These are phyloP conservation scores for Saccopteryx leptura DNA, from an alignment of 2,113 vertebrate species.

Conservation along the genomic window DNA sequence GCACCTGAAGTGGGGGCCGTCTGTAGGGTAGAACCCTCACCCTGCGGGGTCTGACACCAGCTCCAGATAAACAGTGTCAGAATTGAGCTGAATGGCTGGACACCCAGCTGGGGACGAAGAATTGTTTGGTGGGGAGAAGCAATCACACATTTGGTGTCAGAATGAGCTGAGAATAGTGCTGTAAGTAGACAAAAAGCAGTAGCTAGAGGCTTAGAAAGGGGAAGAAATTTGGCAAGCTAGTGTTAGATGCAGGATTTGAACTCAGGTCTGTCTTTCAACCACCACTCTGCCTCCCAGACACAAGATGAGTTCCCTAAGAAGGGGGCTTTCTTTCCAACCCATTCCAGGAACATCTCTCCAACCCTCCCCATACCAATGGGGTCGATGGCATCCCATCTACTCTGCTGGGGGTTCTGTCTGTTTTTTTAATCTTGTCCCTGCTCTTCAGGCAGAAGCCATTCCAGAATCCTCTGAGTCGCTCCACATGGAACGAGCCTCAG, in stretches of 20 bases:
- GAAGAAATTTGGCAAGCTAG: background rate
- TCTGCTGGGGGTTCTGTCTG: background rate
- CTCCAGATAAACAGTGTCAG: background rate
- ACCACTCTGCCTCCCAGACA: background rate
- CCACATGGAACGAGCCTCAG: background rate
- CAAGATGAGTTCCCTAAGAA: background rate
- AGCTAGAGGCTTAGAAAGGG: background rate
- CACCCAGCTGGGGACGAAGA: background rate
- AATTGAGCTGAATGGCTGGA: background rate
- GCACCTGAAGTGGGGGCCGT: background rate
- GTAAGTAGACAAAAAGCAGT: background rate
- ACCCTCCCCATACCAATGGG: background rate
- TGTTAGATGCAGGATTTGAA: slow-evolving; percentile 1
- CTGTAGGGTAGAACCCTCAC: background rate
- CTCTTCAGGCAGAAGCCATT: background rate
- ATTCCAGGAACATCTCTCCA: background rate
- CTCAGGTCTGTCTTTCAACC: background rate
- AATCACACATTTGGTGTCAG: background rate
- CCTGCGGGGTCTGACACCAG: background rate
- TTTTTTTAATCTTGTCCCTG: background rate
- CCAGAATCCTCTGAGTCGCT: background rate
- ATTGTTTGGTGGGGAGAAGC: background rate
- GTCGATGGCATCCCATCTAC: background rate
- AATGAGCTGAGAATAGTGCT: background rate
- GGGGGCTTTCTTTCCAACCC: background rate